Evolutionary conservation across 2,113 vertebrate species (phyloP), one percentile per base, ranked within the genome.

Genomic region (Penelope pileata): DNA sequence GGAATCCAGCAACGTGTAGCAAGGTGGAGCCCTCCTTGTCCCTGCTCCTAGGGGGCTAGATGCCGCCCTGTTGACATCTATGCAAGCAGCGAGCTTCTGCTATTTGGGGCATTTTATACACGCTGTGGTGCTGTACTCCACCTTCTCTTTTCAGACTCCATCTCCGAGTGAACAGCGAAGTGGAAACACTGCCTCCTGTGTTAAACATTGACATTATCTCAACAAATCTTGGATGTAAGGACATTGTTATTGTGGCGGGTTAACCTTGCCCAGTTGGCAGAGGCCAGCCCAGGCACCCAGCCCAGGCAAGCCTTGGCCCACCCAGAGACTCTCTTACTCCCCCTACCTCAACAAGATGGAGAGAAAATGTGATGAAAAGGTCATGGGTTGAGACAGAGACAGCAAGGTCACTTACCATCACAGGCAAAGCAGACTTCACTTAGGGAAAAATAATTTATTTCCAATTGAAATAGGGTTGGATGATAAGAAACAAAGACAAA

Each of bases 301-400:
- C 19, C 0, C n/a, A n/a, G n/a, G n/a, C n/a, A n/a, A n/a, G n/a
- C n/a, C n/a, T n/a, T n/a, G n/a, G n/a, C n/a, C n/a, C n/a, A n/a
- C n/a, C n/a, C n/a, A n/a, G n/a, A n/a, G n/a, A 0, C 34, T 76
- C 14, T 50, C 43, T 81, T 36, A 16, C 59, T 43, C 5, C 6
- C 48, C 6, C 27, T 88, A 16, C 40, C 43, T 80, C 32, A 56
- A 56, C 11, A 66, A 43, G 0, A 3, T 16, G 27, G 64, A 38
- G 43, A 27, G 40, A 77, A 76, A 77, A 77, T 23, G 27, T 56
- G 9, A 18, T 32, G 2, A 45, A 24, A 48, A 76, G 22, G 7
- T 58, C 43, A 34, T 6, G 19, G 12, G 18, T 36, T 36, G 40
- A 82, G 27, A 67, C 13, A 48, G 76, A 79, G 26, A 60, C 36